phyloP scores from a whole-genome alignment of 1,140 invertebrate species.

The Papilio glaucus region DNA sequence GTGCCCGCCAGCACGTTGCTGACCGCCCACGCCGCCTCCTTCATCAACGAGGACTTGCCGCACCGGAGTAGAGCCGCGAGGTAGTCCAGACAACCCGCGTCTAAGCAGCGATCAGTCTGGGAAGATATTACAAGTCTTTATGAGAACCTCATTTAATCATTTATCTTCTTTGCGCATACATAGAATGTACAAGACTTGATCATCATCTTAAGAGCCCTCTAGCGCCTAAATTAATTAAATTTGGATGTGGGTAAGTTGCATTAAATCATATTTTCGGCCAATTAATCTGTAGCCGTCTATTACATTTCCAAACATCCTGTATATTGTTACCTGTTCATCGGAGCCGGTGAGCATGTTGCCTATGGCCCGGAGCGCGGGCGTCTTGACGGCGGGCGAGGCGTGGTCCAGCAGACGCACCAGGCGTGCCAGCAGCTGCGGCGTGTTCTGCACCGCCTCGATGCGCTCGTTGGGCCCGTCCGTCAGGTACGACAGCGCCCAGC shows the following conservation, averaged over 20 bases:
- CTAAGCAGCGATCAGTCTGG: slow-evolving; percentile 96
- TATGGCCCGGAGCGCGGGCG: slow-evolving; percentile 94
- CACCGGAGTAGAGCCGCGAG: slow-evolving; percentile 90
- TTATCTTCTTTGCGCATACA: no score
- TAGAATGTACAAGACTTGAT: no score
- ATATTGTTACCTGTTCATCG: slow-evolving; percentile 89
- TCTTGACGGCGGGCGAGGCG: slow-evolving; percentile 90
- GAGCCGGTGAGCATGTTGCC: slow-evolving; percentile 95
- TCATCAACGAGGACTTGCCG: slow-evolving; percentile 88
- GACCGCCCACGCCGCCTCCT: slow-evolving; percentile 99
- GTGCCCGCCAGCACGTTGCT: slow-evolving; percentile 99
- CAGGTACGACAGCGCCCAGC: slow-evolving; percentile 98
- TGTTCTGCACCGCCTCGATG: slow-evolving; percentile 92
- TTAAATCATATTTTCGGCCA: no score
- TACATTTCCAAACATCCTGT: no score
- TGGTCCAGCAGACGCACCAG: slow-evolving; percentile 91
- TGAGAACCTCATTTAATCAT: no score
- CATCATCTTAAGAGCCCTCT: no score
- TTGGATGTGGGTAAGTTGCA: no score
- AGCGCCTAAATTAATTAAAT: no score
- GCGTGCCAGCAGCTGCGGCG: slow-evolving; percentile 88
- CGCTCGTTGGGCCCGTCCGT: slow-evolving; percentile 97
- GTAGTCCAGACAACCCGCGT: slow-evolving; percentile 89
- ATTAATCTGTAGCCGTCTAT: no score
- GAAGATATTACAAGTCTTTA: no score